These are phyloP conservation scores for Xylocampa areola DNA, from an alignment of 2,888 invertebrate species.

Conservation along the genomic window DNA sequence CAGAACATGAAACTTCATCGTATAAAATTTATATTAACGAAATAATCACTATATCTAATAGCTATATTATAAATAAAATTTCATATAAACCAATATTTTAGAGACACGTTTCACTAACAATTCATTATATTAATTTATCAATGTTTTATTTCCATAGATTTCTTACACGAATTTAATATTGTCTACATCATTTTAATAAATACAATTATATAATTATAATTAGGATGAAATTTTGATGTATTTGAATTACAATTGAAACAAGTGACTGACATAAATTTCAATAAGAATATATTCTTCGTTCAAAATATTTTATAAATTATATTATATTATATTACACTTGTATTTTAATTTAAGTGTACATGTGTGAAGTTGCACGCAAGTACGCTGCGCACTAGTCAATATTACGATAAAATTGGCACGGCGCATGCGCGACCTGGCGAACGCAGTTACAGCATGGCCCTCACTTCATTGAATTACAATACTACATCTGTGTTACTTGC, in stretches of 20 bases:
- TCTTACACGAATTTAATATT: constrained; percentile 81
- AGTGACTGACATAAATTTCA: constrained; percentile 12
- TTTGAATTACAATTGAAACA: constrained; percentile 8
- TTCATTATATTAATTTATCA: constrained; percentile 45
- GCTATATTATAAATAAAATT: constrained; percentile 66
- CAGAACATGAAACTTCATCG: constrained; percentile 79
- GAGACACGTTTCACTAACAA: constrained; percentile 63
- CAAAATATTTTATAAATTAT: too few species aligned
- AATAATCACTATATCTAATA: constrained; percentile 74
- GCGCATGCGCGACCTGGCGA: too few species aligned
- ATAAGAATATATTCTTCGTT: too few species aligned
- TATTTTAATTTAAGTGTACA: too few species aligned
- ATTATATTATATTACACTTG: too few species aligned
- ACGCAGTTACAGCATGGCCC: too few species aligned
- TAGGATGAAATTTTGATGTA: constrained; percentile 28
- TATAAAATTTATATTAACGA: constrained; percentile 84
- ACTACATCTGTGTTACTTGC: too few species aligned
- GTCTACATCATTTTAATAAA: constrained; percentile 76
- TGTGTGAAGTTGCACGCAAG: too few species aligned
- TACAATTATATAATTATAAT: constrained; percentile 51
- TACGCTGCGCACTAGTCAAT: too few species aligned
- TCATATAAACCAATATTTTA: constrained; percentile 62
- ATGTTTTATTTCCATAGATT: constrained; percentile 64
- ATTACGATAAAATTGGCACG: too few species aligned
- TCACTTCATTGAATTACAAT: too few species aligned